These are phyloP conservation scores for Onthophagus sagittarius DNA, from an alignment of 2,888 invertebrate species.

Conservation along the genomic window DNA sequence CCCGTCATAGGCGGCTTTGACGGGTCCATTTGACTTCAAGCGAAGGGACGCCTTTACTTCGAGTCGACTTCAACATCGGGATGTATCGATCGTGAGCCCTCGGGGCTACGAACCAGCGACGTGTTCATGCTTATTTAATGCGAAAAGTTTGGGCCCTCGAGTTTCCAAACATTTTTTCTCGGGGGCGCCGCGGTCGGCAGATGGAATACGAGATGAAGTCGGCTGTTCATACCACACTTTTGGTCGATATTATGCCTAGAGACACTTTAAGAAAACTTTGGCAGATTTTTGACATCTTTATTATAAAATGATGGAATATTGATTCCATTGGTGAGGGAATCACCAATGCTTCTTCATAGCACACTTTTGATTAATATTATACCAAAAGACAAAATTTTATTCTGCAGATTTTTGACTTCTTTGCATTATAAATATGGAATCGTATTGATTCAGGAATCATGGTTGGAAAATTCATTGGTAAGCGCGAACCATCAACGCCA, in stretches of 20 bases:
- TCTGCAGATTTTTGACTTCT: neutral
- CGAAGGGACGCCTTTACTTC: neutral
- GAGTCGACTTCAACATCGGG: neutral
- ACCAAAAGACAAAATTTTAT: no score
- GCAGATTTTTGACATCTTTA: neutral
- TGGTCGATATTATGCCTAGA: neutral
- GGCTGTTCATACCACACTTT: neutral
- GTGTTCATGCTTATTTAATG: constrained; percentile 14
- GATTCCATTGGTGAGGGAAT: no score
- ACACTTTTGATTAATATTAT: no score
- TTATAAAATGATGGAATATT: neutral
- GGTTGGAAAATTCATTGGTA: neutral
- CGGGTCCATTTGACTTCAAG: constrained; percentile 8
- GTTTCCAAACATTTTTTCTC: neutral
- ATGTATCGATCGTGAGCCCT: constrained; percentile 1
- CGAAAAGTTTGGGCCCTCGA: constrained; percentile 1
- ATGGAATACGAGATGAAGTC: neutral
- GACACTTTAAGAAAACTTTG: neutral
- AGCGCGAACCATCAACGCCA: neutral
- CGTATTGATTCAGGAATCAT: neutral
- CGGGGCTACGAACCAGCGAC: neutral
- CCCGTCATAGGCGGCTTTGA: constrained; percentile 17
- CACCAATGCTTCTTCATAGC: no score
- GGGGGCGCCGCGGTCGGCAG: neutral
- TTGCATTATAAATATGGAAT: neutral